A percentile compares a stretch with the other conserved stretches of the same genome.
phyloP scores from a whole-genome alignment of 1,140 invertebrate species.

The Drosophila erecta region DNA sequence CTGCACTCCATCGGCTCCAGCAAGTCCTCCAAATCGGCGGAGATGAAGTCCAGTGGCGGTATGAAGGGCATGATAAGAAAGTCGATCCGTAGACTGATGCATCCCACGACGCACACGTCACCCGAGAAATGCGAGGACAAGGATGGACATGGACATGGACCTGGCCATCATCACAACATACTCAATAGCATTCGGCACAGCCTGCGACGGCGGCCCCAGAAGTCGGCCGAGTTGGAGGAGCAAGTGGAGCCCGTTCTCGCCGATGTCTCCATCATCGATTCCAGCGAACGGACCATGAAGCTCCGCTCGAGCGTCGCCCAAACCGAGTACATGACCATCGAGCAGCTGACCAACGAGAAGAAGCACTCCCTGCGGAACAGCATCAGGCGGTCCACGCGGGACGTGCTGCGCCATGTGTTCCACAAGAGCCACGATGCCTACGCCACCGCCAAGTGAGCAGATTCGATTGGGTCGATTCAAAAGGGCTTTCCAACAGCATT shows the following conservation, averaged over 20 bases:
- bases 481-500: neutral
- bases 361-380: slow-evolving; percentile 78
- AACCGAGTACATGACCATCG: slow-evolving; percentile 73
- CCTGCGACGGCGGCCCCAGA: slow-evolving; percentile 66
- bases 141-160: neutral
- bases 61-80: slow-evolving; percentile 74
- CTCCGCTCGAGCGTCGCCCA: slow-evolving; percentile 56
- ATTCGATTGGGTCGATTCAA: neutral
- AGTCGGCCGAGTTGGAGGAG: slow-evolving; percentile 18
- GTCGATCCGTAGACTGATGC: slow-evolving; percentile 75
- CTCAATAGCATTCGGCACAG: slow-evolving; percentile 71
- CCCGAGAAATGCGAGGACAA: slow-evolving; percentile 24
- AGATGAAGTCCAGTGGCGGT: slow-evolving; percentile 27
- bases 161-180: slow-evolving; percentile 39
- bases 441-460: slow-evolving; percentile 60
- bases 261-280: slow-evolving; percentile 78
- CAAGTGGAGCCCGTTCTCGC: slow-evolving; percentile 7
- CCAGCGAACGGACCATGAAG: slow-evolving; percentile 72
- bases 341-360: slow-evolving; percentile 71
- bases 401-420: slow-evolving; percentile 78
- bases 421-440: slow-evolving; percentile 79
- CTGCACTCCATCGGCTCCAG: slow-evolving; percentile 57
- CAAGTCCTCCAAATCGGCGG: slow-evolving; percentile 44
- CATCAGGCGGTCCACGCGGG: slow-evolving; percentile 73
- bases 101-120: slow-evolving; percentile 38